Evolutionary conservation across 2,888 invertebrate genomes (phyloP).

Genomic region (Aphelenchoides bicaudatus): DNA sequence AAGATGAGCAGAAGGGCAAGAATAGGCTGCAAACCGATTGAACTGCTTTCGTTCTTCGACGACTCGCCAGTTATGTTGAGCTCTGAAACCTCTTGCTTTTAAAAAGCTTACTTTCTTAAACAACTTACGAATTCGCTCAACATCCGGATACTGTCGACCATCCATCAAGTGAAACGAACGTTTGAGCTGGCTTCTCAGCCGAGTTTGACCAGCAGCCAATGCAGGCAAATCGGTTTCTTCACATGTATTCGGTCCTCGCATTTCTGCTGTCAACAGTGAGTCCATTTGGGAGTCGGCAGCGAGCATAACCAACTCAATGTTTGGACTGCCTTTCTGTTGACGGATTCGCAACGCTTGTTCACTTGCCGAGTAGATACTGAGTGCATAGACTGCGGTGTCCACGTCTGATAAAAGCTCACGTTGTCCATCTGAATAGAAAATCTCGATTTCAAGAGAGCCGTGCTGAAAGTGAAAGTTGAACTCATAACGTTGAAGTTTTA

Average conservation of each 20-base stretch:
- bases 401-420: conserved; percentile 40
- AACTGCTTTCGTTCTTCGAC: conserved; percentile 6
- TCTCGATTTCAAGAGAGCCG: conserved; percentile 38
- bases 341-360: conserved; percentile 40
- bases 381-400: conserved; percentile 33
- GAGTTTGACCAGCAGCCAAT: conserved; percentile 24
- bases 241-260: conserved; percentile 39
- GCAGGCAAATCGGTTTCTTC: conserved; percentile 39
- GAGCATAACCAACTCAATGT: conserved; percentile 40
- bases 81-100: conserved; percentile 17
- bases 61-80: conserved; percentile 10
- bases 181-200: conserved; percentile 1
- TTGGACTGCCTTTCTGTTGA: conserved; percentile 31
- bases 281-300: conserved; percentile 20
- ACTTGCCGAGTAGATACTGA: conserved; percentile 39
- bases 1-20: conserved; percentile 30
- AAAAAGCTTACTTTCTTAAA: too few relatives aligned
- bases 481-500: too few relatives aligned
- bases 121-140: too few relatives aligned
- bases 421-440: conserved; percentile 46
- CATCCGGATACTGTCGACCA: too few relatives aligned
- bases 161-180: too few relatives aligned
- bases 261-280: conserved; percentile 30
- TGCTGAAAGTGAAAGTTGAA: conserved; percentile 38
- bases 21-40: conserved; percentile 25